Base-by-base conservation (phyloP, 2,113 vertebrate species). In the Crocuta crocuta region DNA sequence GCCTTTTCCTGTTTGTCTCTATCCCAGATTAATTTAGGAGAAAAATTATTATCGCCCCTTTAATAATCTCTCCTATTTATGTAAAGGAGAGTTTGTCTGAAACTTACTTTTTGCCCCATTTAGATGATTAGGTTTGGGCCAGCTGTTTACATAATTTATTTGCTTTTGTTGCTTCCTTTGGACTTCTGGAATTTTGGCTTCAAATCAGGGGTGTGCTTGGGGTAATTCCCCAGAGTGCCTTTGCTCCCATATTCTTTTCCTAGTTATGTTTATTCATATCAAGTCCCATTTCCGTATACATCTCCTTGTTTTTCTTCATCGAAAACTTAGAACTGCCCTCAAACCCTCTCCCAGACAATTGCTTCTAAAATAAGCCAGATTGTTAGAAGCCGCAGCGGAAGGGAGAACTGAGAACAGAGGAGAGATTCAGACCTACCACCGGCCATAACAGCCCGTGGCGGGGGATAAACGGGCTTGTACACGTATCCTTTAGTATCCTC, bases 131-230 rank as follows among this genome's bases (percentile, higher is more conserved):
- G 65, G 7, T 26, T 63, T 63, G 80, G 13, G 11, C 43, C 50
- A 33, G 26, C n/a, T 89, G 23, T 87, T 35, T 33, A 82, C 66
- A 16, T 92, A 31, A 31, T 58, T 58, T 79, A 66, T 84, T 76
- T 78, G 2, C 43, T 89, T 96, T n/a, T 66, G 26, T 76, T 68
- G 26, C 89, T 96, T 95, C 48, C 73, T 31, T 88, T 70, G 58
- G 35, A 65, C 45, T 4, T 39, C 26, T 97, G 53, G 68, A 80
- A 93, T 66, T 71, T 66, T 93, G 61, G 53, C 61, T 88, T 76
- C 39, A 26, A 33, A 53, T 70, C 33, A 21, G 89, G 82, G 23
- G 5, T 53, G 9, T 24, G 4, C 80, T 73, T 24, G n/a, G 53
- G 53, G 39, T 19, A 8, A 33, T 61, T 53, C 35, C 33, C 58